These are phyloP conservation scores for Hermaeophaga mercurialis DNA, from an alignment of 2,888 invertebrate species.

Conservation along the genomic window DNA sequence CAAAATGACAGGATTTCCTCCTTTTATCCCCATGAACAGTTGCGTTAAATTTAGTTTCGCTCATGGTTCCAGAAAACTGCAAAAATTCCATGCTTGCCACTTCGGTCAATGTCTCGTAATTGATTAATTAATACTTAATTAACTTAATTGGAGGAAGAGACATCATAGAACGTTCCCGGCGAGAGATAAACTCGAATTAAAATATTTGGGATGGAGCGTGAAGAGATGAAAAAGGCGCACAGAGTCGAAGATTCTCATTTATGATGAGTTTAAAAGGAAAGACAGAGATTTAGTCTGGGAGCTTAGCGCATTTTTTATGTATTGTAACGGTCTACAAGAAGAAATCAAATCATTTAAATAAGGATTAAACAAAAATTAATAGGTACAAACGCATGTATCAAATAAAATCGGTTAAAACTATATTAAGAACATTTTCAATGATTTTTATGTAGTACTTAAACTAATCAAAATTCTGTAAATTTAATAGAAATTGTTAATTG, in stretches of 20 bases:
- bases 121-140: conserved; percentile 22
- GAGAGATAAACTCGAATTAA: conserved; percentile 5
- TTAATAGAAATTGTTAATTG: too few relatives aligned
- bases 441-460: too few relatives aligned
- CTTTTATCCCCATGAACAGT: conserved; percentile 31
- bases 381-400: too few relatives aligned
- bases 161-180: conserved; percentile 2
- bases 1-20: conserved; percentile 37
- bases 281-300: neutral
- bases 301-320: neutral
- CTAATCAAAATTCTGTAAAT: too few relatives aligned
- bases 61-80: conserved; percentile 28
- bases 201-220: conserved; percentile 19
- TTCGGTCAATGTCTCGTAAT: conserved; percentile 10
- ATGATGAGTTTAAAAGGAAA: neutral
- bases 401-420: too few relatives aligned
- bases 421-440: too few relatives aligned
- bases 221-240: conserved; percentile 15
- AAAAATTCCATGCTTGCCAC: conserved; percentile 32
- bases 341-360: too few relatives aligned
- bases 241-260: neutral
- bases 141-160: conserved; percentile 17
- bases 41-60: conserved; percentile 23
- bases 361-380: too few relatives aligned
- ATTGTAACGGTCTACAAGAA: too few relatives aligned